Conservation (phyloP, 2,888 invertebrate genomes). For the Lucinisca nassula region DNA sequence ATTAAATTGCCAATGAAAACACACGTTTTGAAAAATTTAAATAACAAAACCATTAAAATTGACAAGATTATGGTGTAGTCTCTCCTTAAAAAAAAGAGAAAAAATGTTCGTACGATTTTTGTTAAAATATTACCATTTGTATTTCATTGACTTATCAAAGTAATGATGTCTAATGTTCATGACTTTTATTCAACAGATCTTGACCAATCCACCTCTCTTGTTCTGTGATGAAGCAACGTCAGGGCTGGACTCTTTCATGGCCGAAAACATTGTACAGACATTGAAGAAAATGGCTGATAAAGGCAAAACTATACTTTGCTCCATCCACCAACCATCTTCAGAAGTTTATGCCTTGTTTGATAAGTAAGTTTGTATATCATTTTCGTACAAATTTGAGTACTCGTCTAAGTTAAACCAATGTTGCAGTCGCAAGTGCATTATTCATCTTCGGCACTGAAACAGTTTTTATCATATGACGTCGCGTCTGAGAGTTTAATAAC, state of each 20-base stretch:
- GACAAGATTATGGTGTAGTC: too few relatives aligned
- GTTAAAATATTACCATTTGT: too few relatives aligned
- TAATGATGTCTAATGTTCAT: not conserved
- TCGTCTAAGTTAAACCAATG: not conserved
- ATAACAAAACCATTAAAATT: too few relatives aligned
- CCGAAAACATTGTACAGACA: constrained; percentile 96
- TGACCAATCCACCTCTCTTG: constrained; percentile 97
- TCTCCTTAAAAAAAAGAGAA: too few relatives aligned
- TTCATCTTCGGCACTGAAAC: not conserved
- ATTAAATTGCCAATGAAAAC: too few relatives aligned
- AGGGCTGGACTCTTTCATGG: constrained; percentile 98
- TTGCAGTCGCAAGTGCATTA: too few relatives aligned
- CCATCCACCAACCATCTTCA: constrained; percentile 97
- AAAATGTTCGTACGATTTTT: not conserved
- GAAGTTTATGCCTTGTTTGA: constrained; percentile 96
- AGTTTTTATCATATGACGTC: too few relatives aligned
- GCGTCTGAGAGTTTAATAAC: too few relatives aligned
- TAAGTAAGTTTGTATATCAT: constrained; percentile 87
- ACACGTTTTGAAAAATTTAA: too few relatives aligned
- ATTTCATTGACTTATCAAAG: too few relatives aligned
- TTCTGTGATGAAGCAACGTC: constrained; percentile 99
- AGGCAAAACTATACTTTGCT: constrained; percentile 96
- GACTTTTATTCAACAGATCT: constrained; percentile 90
- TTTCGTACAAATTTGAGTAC: not conserved
- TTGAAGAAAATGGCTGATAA: constrained; percentile 89